Evolutionary conservation across 2,888 invertebrate species (phyloP), one percentile per base, ranked within the genome.

Genomic region (Lutraria lutraria): DNA sequence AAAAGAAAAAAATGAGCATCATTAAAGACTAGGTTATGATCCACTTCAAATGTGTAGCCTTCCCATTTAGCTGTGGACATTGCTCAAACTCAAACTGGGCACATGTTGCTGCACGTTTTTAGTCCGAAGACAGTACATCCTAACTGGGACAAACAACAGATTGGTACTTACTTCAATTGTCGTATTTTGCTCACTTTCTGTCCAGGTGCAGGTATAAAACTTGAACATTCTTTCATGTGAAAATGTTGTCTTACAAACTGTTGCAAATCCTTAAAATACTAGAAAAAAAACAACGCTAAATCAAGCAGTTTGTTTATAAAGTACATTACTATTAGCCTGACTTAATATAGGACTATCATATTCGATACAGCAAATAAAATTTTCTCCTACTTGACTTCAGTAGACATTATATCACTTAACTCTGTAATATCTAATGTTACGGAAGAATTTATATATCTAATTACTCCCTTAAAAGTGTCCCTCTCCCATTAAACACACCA

Each of bases 151-250:
- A 29, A 31, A 34, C 15, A 12, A 79, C 13, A 0, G 4, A 25
- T 52, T n/a, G n/a, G 13, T 19, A 84, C 90, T 91, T 90, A 93
- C 93, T 88, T 92, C 34, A 93, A 63, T 21, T 91, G 89, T 85
- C 80, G 89, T 6, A 91, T 91, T 34, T 90, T 52, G 56, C 83
- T 85, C 6, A 93, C 93, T 68, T 85, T 91, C 83, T 94, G 94
- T 25, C 90, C 90, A 63, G 91, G 90, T 81, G 90, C 88, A n/a
- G 95, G 95, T 31, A 95, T 90, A 92, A 95, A 95, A 56, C 85
- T 88, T 13, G 82, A 85, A 82, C 95, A 95, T 81, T 95, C 95
- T 80, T 92, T 92, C 88, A 92, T 93, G 25, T 92, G 88, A 85
- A 95, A 95, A 88, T 93, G 91, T 72, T 91, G 88, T 25, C 88